phyloP scores from a whole-genome alignment of 2,113 vertebrate species.

The Odontophorus gujanensis region DNA sequence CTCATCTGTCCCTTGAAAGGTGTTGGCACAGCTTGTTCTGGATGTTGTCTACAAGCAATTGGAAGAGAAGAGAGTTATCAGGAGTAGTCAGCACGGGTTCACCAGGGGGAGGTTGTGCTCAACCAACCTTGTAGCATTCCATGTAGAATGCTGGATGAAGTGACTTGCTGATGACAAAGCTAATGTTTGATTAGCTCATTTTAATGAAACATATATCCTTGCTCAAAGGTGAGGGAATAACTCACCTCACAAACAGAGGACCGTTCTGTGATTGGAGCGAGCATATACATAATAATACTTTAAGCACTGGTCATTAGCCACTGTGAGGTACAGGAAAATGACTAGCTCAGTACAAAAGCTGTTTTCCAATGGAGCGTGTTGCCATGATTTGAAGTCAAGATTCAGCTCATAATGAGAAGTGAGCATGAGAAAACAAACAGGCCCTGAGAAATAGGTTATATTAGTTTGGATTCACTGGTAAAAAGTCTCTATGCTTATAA shows the following conservation, averaged over 20 bases:
- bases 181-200: not conserved
- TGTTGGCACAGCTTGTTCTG: no score
- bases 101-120: no score
- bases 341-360: not conserved
- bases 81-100: no score
- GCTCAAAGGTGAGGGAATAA: not conserved
- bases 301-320: not conserved
- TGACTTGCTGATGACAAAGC: not conserved
- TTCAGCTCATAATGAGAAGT: not conserved
- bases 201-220: not conserved
- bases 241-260: not conserved
- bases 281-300: not conserved
- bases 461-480: not conserved
- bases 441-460: not conserved
- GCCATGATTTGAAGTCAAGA: not conserved
- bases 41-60: no score
- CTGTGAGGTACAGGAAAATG: not conserved
- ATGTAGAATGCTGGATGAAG: not conserved
- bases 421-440: not conserved
- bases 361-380: not conserved
- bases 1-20: no score
- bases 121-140: no score
- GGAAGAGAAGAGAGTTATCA: no score
- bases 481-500: not conserved
- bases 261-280: not conserved